Evolutionary conservation across 2,888 invertebrate species (phyloP), one percentile per base, ranked within the genome.

Genomic region (Phymatocera aterrima): DNA sequence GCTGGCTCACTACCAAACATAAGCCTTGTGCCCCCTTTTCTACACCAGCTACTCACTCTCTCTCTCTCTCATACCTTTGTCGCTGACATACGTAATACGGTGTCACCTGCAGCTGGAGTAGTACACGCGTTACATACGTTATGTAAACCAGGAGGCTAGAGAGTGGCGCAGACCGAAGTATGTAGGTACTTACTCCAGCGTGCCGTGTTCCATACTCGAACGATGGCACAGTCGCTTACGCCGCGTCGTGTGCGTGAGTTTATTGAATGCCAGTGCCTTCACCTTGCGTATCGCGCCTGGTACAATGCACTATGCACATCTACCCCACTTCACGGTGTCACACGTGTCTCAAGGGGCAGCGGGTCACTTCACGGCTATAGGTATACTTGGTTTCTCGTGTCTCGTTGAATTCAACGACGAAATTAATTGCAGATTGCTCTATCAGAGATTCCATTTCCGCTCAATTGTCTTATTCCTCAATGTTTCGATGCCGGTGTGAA

Each of bases 191-290:
- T 57, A 68, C 46, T 43, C 34, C 28, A 43, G 15, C 15, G 6
- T 43, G 34, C n/a, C 28, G 24, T 43, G 24, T 46, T 28, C 57
- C 28, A 57, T 57, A 57, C 57, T 57, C 57, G 57, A 28, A 57
- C 57, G 24, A 28, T 57, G 46, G 34, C 43, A 68, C 28, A 43
- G 77, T 48, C 18, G 21, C 64, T 31, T 77, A 54, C 79, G 82
- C 82, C 84, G 61, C 79, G 82, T 83, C 84, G 82, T 80, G 79
- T 80, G 83, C 81, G 81, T 82, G 81, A 84, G 80, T 79, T 79
- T 80, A 84, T 80, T 80, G 80, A 81, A 80, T 78, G 79, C 81
- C 75, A 81, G 82, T 82, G 81, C 81, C 81, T 80, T 79, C 80
- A 65, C 80, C 79, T 80, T 78, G 79, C 79, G 68, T 79, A 78